Base-by-base conservation (phyloP, 2,888 invertebrate genomes). In the Synanthedon tipuliformis region DNA sequence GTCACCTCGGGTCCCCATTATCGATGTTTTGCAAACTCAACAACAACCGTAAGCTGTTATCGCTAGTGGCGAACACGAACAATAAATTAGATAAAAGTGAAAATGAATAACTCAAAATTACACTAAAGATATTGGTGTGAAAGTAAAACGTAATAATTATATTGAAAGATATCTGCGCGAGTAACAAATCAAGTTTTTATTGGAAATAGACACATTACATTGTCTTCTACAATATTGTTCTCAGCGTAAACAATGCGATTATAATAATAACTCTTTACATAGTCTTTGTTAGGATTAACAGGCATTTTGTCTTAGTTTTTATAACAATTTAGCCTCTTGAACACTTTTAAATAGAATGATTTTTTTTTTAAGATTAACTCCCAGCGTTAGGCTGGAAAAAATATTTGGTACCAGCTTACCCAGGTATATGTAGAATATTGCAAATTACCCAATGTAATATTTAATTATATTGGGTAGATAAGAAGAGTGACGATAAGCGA, bases 11-110 rank as follows among this genome's bases (percentile, higher is more conserved):
- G 56, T 60, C 59, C 64, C 58, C 40, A 56, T 65, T 79, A 78
- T 75, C 75, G 53, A 53, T 74, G 73, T 72, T 78, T 75, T 77
- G 75, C 76, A 75, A 78, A 68, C 73, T 77, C 23, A 23, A 16
- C 49, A 49, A 49, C 63, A 63, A 61, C 61, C 61, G 61, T 57
- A 50, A 60, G 51, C 51, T 49, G 51, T 59, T 64, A 62, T 61
- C 58, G 53, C 34, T 56, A 55, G 55, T 23, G 56, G 52, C 55
- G 56, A 62, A 61, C 59, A 63, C 60, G 64, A 62, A 68, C 68
- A 68, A 73, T 70, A 69, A 66, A 56, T 58, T 59, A 58, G 70
- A 71, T 73, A 71, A 49, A 69, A 63, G 69, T 68, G 64, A 69
- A 70, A 73, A 73, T 69, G 65, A 72, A 72, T 64, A 69, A 71